Evolutionary conservation across 2,797 vertebrate species (phyloP).

Genomic region (Enteromius viviparus): DNA sequence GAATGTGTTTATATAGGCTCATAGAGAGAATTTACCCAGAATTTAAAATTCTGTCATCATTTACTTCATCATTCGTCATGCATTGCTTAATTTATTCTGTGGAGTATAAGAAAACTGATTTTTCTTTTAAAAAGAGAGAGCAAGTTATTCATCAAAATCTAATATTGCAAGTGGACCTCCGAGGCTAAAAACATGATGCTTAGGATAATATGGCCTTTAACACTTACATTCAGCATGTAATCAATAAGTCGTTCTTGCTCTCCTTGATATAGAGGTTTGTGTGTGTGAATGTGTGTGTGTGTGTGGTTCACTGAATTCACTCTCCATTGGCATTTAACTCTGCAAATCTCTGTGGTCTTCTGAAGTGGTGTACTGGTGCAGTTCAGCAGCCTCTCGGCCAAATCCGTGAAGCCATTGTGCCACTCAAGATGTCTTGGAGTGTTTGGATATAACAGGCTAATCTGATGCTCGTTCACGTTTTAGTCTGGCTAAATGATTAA

Average conservation of each 20-base stretch:
- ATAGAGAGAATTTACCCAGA: not conserved
- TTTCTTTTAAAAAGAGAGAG: no score
- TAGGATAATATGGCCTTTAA: not conserved
- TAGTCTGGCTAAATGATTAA: constrained; percentile 48
- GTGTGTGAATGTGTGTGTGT: no score
- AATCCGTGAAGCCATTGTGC: constrained; percentile 34
- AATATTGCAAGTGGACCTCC: not conserved
- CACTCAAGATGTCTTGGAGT: constrained; percentile 35
- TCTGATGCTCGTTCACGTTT: constrained; percentile 45
- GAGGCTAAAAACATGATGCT: not conserved
- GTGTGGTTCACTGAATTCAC: not conserved
- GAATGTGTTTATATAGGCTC: not conserved
- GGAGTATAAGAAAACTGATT: not conserved
- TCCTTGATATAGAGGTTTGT: not conserved
- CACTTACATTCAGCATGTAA: not conserved
- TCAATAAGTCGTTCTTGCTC: not conserved
- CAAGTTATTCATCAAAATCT: not conserved
- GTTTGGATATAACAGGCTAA: constrained; percentile 22
- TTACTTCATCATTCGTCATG: not conserved
- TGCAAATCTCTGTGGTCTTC: constrained; percentile 13
- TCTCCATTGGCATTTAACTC: constrained; percentile 1
- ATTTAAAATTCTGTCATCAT: not conserved
- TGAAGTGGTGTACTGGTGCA: constrained; percentile 28
- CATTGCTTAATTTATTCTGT: no score
- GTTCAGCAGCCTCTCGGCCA: constrained; percentile 18